Evolutionary conservation across 1,140 invertebrate species (phyloP), one percentile per base, ranked within the genome.

Genomic region (Hyles vespertilio): DNA sequence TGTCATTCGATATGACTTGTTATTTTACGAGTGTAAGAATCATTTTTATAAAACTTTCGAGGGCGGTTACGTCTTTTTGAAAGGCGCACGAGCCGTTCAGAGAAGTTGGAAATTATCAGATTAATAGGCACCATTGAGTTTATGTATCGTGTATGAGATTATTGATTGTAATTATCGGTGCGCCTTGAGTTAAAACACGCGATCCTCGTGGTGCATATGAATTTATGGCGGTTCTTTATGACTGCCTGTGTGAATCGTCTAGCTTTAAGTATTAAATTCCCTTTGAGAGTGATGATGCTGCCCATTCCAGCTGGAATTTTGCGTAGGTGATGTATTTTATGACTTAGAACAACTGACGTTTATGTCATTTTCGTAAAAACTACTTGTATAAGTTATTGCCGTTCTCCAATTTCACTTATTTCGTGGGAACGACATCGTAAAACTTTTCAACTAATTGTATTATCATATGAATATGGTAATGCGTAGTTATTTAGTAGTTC

Each of bases 101-200:
- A 72, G 57, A 60, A 67, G 64, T 67, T 74, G 61, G 70, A 78
- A 79, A 74, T 74, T 63, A 67, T 68, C 65, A 74, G 74, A 84
- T 84, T 79, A 77, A 81, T 84, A 72, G 71, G 68, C 60, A 70
- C 63, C 68, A 73, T 75, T 76, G 69, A 59, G 70, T 77, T 75
- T 76, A 82, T 79, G 73, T 77, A 75, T 79, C 72, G 72, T 67
- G 71, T 67, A 67, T 57, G 69, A 71, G 77, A 76, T 82, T 87
- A 87, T 84, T 85, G 84, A 85, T 87, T 79, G 79, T 87, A 84
- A 84, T 87, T 82, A 83, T 82, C 72, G 81, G 84, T 78, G 77
- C 72, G 78, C 73, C 65, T 71, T 81, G 67, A 74, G 79, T 82
- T 80, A 79, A 79, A 79, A 80, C 80, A 84, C 81, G 81, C 78